Evolutionary conservation across 1,140 invertebrate species (phyloP), one percentile per base, ranked within the genome.

Genomic region (Hypsibius dujardini): DNA sequence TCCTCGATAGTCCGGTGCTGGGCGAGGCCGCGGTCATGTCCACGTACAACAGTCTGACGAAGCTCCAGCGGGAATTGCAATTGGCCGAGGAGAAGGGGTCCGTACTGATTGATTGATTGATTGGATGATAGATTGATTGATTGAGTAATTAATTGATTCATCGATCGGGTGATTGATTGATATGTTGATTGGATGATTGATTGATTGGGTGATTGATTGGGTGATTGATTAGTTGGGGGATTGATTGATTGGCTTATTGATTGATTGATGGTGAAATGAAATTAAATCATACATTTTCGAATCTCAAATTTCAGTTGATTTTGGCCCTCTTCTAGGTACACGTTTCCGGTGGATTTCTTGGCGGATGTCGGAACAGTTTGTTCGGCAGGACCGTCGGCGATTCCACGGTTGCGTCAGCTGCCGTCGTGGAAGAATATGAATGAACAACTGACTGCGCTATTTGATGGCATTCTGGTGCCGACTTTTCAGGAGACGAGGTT

Each of bases 1-100:
- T 67, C 42, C 62, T 67, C 3, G 62, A 67, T 14, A 67, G 62
- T 67, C 7, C 62, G 42, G 62, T 67, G 62, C 62, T 67, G 62
- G 62, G 62, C 3, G 62, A 67, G 45, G 62, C 62, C 7, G 62
- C 62, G 7, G 42, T 67, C 12, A 7, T 14, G 42, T 14, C 62
- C 7, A 67, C 62, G 12, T 67, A 14, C 42, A 42, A 7, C 42
- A 67, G 62, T 67, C 12, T 42, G 7, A 42, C 62, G 7, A 67
- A 67, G 62, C 42, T 67, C 12, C 3, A 14, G 42, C 12, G 45
- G 42, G 7, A 67, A 42, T 14, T 67, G 12, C 7, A 67, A 42
- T 12, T 42, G 42, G 62, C 62, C 42, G 7, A 42, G 7, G 62
- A 14, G 42, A 67, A 67, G 45, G 62, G 42, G 62, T 56, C 7